phyloP scores from a whole-genome alignment of 2,888 invertebrate genomes.

The Cheilosia pagana region DNA sequence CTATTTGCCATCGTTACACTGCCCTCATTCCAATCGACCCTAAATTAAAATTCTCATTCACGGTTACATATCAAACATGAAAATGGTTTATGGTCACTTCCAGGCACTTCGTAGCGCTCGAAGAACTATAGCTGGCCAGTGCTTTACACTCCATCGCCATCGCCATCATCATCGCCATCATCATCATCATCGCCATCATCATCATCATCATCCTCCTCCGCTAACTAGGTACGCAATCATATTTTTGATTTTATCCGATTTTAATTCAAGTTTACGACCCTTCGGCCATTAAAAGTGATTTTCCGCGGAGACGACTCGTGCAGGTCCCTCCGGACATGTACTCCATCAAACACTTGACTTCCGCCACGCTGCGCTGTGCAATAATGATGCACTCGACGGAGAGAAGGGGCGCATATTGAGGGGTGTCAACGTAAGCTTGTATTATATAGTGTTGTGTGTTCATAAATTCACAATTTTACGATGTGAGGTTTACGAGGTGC shows the following conservation, averaged over 20 bases:
- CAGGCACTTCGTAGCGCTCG: neutral
- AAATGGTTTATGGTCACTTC: slow-evolving; percentile 38
- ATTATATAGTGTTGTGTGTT: slow-evolving; percentile 16
- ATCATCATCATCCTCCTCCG: slow-evolving; percentile 22
- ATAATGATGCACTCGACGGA: slow-evolving; percentile 56
- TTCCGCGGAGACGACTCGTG: slow-evolving; percentile 48
- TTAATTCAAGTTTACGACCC: slow-evolving; percentile 69
- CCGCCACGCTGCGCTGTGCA: slow-evolving; percentile 40
- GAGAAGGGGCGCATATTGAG: neutral
- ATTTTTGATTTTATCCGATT: slow-evolving; percentile 68
- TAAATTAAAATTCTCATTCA: slow-evolving; percentile 22
- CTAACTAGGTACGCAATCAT: slow-evolving; percentile 68
- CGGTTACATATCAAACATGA: slow-evolving; percentile 2
- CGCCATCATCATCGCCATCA: slow-evolving; percentile 13
- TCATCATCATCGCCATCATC: neutral
- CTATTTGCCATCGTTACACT: no score
- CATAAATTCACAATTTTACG: slow-evolving; percentile 73
- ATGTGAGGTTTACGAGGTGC: slow-evolving; percentile 73
- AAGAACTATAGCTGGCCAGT: neutral
- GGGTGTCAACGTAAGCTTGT: neutral
- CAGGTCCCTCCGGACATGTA: slow-evolving; percentile 31
- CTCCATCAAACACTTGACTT: slow-evolving; percentile 28
- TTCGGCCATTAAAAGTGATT: slow-evolving; percentile 64
- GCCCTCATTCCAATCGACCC: slow-evolving; percentile 31
- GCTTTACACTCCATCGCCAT: neutral